phyloP scores from a whole-genome alignment of 92 coral and sea anemone genomes.

The Epizoanthus fatuus region DNA sequence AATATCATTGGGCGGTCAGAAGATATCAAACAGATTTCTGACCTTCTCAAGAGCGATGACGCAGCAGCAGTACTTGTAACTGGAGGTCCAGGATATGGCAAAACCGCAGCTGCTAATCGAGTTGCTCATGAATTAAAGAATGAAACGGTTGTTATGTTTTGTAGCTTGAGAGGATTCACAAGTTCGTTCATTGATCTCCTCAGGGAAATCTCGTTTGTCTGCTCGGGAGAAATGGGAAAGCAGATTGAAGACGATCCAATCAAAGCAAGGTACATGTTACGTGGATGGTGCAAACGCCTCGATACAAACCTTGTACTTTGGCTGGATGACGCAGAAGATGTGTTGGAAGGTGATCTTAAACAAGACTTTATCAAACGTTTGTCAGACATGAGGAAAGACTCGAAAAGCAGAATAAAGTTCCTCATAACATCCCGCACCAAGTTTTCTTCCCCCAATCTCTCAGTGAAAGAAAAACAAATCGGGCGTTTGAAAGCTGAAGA shows the following conservation, averaged over 20 bases:
- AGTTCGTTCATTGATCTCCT: not conserved
- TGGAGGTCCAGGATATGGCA: constrained; percentile 67
- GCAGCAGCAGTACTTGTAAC: constrained; percentile 41
- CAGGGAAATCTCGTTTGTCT: constrained; percentile 10
- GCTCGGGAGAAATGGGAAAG: constrained; percentile 40
- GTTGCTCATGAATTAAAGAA: constrained; percentile 33
- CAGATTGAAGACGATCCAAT: constrained; percentile 31
- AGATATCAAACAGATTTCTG: not conserved
- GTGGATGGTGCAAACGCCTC: constrained; percentile 51
- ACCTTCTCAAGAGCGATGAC: not conserved
- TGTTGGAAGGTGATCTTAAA: constrained; percentile 31
- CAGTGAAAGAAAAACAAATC: not conserved
- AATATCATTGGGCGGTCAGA: constrained; percentile 41
- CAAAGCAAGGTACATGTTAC: constrained; percentile 38
- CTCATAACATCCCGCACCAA: constrained; percentile 37
- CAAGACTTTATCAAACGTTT: constrained; percentile 13
- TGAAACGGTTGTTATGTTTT: not conserved
- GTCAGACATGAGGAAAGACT: constrained; percentile 33
- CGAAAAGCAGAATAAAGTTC: constrained; percentile 28
- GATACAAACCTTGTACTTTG: constrained; percentile 12
- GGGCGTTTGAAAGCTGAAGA: not conserved
- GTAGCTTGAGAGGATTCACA: constrained; percentile 1
- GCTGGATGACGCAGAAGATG: constrained; percentile 51
- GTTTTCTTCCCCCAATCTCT: not conserved
- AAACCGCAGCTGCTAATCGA: constrained; percentile 40